Base-by-base conservation (phyloP, 2,888 invertebrate species). In the Lampropteryx suffumata region DNA sequence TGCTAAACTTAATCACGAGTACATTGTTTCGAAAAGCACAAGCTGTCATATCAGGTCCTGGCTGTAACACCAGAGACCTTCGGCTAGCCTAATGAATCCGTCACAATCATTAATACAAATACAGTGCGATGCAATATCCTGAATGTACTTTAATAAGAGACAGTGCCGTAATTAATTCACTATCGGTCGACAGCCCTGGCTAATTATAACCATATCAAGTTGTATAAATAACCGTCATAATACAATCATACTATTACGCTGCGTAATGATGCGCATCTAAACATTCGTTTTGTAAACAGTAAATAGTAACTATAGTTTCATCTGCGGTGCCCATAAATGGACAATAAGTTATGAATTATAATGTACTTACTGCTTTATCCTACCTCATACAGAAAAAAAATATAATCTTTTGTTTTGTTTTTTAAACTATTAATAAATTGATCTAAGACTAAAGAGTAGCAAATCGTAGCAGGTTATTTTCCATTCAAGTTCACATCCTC, bases 181-280 rank as follows among this genome's bases (percentile, higher is more conserved):
- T 64, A 62, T 64, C 65, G 62, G 61, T 56, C 62, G 53, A 52
- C 62, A 56, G 57, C 63, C 62, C 44, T 50, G 9, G 46, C 48
- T 58, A 58, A 61, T 61, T 57, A 61, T 59, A 56, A 48, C 49
- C 42, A 29, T 61, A 59, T 59, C 58, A 35, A 45, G 47, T 57
- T 56, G 42, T 45, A 45, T 45, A 46, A 49, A 10, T 34, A 24
- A 24, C 24, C 21, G 10, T 17, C 17, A 21, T 34, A 34, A 21
- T 21, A 24, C 24, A 7, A 35, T 11, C 33, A 44, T 39, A 37
- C 26, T 27, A 27, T 9, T 42, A 28, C 28, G 27, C 33, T 41
- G 35, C 32, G 32, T 39, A 27, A 30, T 48, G 43, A 34, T 17
- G 17, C 26, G 26, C 12, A 36, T 28, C 36, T 36, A 27, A 47